Conservation (phyloP, 2,888 invertebrate species). For the Eupeodes luniger region DNA sequence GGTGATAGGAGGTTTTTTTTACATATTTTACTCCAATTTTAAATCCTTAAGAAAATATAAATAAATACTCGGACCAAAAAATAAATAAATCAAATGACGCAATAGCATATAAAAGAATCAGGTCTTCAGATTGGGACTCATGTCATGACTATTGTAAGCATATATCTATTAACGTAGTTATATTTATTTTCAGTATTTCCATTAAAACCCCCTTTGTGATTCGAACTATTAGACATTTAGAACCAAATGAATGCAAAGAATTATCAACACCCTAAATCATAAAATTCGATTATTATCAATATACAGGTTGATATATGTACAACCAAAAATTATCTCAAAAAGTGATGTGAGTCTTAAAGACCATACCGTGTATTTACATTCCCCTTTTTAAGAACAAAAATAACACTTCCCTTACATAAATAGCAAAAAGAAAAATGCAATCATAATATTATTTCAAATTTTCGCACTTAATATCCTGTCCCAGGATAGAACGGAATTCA, state of each 20-base stretch:
- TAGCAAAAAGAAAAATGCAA: slow-evolving; percentile 54
- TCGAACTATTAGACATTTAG: not conserved
- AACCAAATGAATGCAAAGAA: not conserved
- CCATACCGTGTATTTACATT: not conserved
- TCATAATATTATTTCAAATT: slow-evolving; percentile 74
- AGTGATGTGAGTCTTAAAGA: not conserved
- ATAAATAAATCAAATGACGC: too few relatives aligned
- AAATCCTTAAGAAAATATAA: too few relatives aligned
- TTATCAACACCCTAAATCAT: not conserved
- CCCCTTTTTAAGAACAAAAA: slow-evolving; percentile 3
- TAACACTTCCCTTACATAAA: not conserved
- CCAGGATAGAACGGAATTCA: slow-evolving; percentile 30
- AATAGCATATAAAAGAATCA: too few relatives aligned
- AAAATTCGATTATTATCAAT: slow-evolving; percentile 20
- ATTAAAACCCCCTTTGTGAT: not conserved
- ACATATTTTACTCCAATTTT: too few relatives aligned
- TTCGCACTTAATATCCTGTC: slow-evolving; percentile 74
- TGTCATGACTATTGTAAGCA: too few relatives aligned
- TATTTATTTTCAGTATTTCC: too few relatives aligned
- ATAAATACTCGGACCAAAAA: too few relatives aligned
- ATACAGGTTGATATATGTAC: not conserved
- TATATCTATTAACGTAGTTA: too few relatives aligned
- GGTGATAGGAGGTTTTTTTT: too few relatives aligned
- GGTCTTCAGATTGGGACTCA: too few relatives aligned
- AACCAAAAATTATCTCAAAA: too few relatives aligned